A percentile compares a stretch with the other conserved stretches of the same genome.
phyloP scores from a whole-genome alignment of 1,140 invertebrate species.

The Procambarus virginalis region DNA sequence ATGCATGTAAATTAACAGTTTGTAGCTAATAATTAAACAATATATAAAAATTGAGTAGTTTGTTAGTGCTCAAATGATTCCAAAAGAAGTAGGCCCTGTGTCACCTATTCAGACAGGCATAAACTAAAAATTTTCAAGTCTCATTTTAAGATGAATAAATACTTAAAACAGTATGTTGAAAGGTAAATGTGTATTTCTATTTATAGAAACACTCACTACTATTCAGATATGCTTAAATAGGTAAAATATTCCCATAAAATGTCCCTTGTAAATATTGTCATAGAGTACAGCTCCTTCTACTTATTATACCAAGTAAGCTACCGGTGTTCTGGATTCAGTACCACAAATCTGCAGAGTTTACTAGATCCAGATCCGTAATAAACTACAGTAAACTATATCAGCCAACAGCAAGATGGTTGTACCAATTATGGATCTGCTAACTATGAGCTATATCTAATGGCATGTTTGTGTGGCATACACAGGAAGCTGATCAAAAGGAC shows the following conservation, averaged over 20 bases:
- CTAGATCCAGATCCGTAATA: not conserved
- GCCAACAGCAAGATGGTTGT: constrained; percentile 13
- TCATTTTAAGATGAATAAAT: constrained; percentile 38
- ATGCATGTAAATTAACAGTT: not conserved
- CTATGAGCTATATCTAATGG: constrained; percentile 28
- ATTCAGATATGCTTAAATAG: not conserved
- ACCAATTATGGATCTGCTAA: constrained; percentile 29
- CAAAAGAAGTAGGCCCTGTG: not conserved
- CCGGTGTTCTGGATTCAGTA: constrained; percentile 17
- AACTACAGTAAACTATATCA: constrained; percentile 12
- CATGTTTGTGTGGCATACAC: constrained; percentile 45
- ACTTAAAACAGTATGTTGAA: not conserved
- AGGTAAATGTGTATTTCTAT: not conserved
- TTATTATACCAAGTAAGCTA: constrained; percentile 29
- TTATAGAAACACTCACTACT: not conserved
- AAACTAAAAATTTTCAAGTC: constrained; percentile 28
- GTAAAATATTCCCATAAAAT: constrained; percentile 6
- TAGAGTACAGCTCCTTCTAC: not conserved
- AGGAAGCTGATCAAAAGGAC: not conserved
- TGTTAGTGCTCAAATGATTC: constrained; percentile 26
- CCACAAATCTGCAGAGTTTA: not conserved
- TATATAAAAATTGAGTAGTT: not conserved
- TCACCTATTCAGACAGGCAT: constrained; percentile 4
- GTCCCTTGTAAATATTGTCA: not conserved
- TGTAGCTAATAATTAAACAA: not conserved